Base-by-base conservation (phyloP, 2,888 invertebrate genomes). In the Celastrina argiolus region DNA sequence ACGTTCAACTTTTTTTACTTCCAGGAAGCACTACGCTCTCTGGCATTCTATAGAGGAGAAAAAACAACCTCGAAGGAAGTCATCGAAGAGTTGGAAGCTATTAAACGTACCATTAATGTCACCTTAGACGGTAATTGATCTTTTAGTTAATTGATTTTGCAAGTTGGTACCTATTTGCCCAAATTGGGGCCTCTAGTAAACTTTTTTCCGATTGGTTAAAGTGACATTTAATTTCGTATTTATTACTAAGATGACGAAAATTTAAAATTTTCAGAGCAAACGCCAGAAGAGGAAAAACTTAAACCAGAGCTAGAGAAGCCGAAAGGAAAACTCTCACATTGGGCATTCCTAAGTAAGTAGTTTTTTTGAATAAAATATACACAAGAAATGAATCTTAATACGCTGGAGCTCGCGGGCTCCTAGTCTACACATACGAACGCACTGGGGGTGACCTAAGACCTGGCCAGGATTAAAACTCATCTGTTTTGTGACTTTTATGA, bases 311-410 rank as follows among this genome's bases (percentile, higher is more conserved):
- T 45, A 18, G 63, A 58, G 10, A 67, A 71, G 39, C 14, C 68
- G 0, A 56, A 64, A 31, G 71, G 78, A 56, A 84, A 85, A 45
- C 65, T 83, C 2, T 78, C 84, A 0, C 18, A 78, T 0, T 78
- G 77, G 71, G 73, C 78, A 65, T 85, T 85, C 65, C 68, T 87
- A 22, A 81, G 87, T 87, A 74, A 82, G 87, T 78, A 69, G 18
- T 18, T 18, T 18, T 6, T 31, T 31, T 31, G 56, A 39, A 14
- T 10, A 28, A 16, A 36, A 14, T n/a, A n/a, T n/a, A n/a, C n/a
- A n/a, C n/a, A n/a, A n/a, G n/a, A n/a, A n/a, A n/a, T n/a, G n/a
- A n/a, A n/a, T n/a, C n/a, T n/a, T n/a, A n/a, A n/a, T n/a, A n/a
- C n/a, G n/a, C n/a, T n/a, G n/a, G n/a, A n/a, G n/a, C n/a, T n/a